Base-by-base conservation (phyloP, 2,888 invertebrate genomes). In the Temnothorax ravouxi region DNA sequence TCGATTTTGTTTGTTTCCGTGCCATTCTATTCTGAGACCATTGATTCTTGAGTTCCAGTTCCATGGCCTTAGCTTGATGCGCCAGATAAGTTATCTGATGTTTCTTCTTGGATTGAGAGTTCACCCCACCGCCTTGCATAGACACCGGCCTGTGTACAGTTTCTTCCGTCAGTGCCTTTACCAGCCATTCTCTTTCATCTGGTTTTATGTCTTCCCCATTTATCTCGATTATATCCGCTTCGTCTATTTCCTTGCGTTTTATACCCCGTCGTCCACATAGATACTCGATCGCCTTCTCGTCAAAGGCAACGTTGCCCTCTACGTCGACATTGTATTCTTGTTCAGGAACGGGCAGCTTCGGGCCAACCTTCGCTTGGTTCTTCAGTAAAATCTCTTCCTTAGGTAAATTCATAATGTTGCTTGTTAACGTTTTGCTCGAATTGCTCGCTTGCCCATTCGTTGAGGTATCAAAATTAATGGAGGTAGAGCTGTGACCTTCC, bases 11-110 rank as follows among this genome's bases (percentile, higher is more conserved):
- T 95, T 98, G 98, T 93, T 97, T 96, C 91, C 97, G 97, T 3
- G 97, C 97, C 95, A 97, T 96, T 92, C 97, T 96, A 94, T 98
- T 99, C 90, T 97, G 96, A 8, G 99, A 97, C 99, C 99, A 99
- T 95, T 98, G 97, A 93, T 98, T 99, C 94, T 99, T 98, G 74
- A 99, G 95, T 93, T 99, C 99, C 84, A 98, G 96, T 95, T 99
- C 99, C 95, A 99, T 98, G 86, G 98, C 98, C 95, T 99, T 99
- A 3, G 99, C 99, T 96, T 98, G 96, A 94, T 97, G 97, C 34
- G 99, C 99, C 89, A 99, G 96, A 95, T 99, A 99, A 1, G 99
- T 99, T 91, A 99, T 99, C 95, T 99, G 99, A 96, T 99, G 99
- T 95, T 99, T 99, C 89, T 97, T 96, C 89, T 97, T 96, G 79